Conservation (phyloP, 2,113 vertebrate species). For the Gracilinanus agilis region DNA sequence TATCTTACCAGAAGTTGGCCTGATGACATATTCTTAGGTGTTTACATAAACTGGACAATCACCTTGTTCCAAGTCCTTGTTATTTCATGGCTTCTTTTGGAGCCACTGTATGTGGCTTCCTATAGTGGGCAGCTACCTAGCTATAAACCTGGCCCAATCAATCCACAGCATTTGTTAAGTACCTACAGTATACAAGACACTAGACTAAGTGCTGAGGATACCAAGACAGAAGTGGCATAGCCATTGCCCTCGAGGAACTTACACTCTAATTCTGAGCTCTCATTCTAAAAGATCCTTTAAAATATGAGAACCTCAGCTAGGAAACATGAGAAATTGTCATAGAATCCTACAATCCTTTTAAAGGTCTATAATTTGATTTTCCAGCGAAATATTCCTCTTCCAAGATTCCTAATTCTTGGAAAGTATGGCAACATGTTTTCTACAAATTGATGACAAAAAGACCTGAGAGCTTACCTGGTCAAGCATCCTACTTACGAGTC, state of each 20-base stretch:
- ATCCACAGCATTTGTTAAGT: not conserved
- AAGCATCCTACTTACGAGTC: not conserved
- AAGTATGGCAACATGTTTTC: not conserved
- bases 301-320: not conserved
- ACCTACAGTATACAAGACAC: not conserved
- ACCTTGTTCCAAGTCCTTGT: not conserved
- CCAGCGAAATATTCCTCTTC: not conserved
- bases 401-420: not conserved
- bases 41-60: not conserved
- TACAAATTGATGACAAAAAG: not conserved
- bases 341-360: not conserved
- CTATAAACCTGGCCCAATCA: not conserved
- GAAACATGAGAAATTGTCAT: not conserved
- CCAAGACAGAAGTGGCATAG: not conserved
- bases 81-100: not conserved
- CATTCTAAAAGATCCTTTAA: not conserved
- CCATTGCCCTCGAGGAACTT: not conserved
- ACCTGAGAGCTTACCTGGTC: not conserved
- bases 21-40: not conserved
- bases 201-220: not conserved
- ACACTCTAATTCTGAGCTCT: not conserved
- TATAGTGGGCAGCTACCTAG: not conserved
- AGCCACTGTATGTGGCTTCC: not conserved
- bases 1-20: not conserved
- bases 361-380: not conserved